These are phyloP conservation scores for Ectropis crepuscularia DNA, from an alignment of 2,888 invertebrate species.

Conservation along the genomic window DNA sequence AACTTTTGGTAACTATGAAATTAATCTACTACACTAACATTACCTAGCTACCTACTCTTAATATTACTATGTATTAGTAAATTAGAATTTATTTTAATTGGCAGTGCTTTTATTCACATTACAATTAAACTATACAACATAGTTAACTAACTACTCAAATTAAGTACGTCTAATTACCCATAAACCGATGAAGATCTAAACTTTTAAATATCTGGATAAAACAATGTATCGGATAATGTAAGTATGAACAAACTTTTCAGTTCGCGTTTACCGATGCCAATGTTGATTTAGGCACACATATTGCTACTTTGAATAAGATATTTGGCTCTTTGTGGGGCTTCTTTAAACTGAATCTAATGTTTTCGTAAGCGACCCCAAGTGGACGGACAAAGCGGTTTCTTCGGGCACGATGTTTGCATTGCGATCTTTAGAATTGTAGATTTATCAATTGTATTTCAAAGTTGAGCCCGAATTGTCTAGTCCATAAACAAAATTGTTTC, in stretches of 20 bases:
- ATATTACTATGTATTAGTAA: no score
- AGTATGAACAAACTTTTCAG: not conserved
- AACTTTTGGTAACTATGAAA: no score
- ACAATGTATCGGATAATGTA: not conserved
- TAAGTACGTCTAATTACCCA: not conserved
- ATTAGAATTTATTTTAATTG: no score
- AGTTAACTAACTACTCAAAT: no score
- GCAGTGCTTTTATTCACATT: no score
- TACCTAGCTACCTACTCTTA: no score
- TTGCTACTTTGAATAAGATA: slow-evolving; percentile 79
- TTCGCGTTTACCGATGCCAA: slow-evolving; percentile 26
- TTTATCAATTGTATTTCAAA: slow-evolving; percentile 28
- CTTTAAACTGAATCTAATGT: slow-evolving; percentile 53
- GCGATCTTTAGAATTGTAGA: slow-evolving; percentile 31
- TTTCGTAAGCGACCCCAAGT: slow-evolving; percentile 48
- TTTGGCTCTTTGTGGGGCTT: slow-evolving; percentile 58
- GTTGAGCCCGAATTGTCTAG: slow-evolving; percentile 6
- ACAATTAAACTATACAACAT: no score
- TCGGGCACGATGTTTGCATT: slow-evolving; percentile 23
- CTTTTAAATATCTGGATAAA: no score
- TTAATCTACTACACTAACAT: no score
- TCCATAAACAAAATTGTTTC: slow-evolving; percentile 17
- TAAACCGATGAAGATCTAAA: no score
- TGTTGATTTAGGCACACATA: slow-evolving; percentile 76
- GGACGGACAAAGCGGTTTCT: slow-evolving; percentile 20